Conservation (phyloP, 2,113 vertebrate genomes). For the Pandion haliaetus region DNA sequence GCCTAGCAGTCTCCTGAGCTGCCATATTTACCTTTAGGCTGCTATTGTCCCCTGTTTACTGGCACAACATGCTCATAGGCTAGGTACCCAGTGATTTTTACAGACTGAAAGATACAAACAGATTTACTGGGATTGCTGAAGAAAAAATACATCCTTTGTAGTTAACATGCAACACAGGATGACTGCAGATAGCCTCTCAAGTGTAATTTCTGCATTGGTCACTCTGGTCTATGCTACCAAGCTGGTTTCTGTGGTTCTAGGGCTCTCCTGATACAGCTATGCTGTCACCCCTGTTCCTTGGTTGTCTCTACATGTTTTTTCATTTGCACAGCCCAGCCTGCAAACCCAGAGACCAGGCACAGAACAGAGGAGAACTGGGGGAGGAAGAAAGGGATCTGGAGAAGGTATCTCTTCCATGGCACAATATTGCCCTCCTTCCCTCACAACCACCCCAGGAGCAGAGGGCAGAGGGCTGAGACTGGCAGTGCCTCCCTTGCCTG, state of each 20-base stretch:
- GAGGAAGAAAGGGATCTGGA: neutral
- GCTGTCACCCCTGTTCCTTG: neutral
- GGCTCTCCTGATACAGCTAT: neutral
- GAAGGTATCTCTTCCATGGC: neutral
- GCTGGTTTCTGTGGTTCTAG: neutral
- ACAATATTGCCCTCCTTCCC: neutral
- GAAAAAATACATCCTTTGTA: neutral
- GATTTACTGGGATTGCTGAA: neutral
- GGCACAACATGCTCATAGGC: neutral
- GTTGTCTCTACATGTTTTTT: neutral
- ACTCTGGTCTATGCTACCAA: neutral
- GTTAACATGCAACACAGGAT: neutral
- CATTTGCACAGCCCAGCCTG: neutral
- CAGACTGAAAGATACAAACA: neutral
- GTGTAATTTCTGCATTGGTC: neutral
- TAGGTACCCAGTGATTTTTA: neutral
- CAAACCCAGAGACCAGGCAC: neutral
- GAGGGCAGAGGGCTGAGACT: neutral
- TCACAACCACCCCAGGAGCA: neutral
- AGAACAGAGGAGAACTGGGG: neutral
- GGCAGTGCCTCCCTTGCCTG: neutral
- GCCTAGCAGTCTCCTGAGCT: neutral
- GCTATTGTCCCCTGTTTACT: neutral
- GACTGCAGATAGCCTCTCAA: neutral
- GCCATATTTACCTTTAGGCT: neutral